Base-by-base conservation (phyloP, 2,797 vertebrate species). In the Gambusia yucatana region DNA sequence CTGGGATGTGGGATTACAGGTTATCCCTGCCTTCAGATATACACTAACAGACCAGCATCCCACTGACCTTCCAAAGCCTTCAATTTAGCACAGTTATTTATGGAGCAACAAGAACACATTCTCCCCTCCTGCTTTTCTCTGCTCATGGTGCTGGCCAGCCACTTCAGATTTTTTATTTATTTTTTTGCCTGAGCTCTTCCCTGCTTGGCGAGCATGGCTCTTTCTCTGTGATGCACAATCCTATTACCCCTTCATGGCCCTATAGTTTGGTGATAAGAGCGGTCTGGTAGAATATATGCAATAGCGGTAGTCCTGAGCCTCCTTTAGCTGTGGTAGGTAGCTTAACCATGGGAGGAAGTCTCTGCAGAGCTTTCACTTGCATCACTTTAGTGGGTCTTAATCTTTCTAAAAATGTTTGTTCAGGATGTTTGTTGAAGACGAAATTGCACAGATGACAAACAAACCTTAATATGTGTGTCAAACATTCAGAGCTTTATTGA, bases 71-170 rank as follows among this genome's bases (percentile, higher is more conserved):
- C 87, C 88, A 93, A 92, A 94, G 91, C 91, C 90, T 85, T 88
- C 90, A 93, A 94, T 93, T 93, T 94, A 93, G 86, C 87, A 85
- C 84, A 91, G 92, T 92, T 95, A 93, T 94, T 94, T 95, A 89
- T 89, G 89, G 88, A 90, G 82, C 55, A 83, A 82, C 86, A 85
- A 86, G 89, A 91, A 88, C 88, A 87, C 93, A 83, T 84, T 88
- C 90, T 87, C 86, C 85, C 83, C 55, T 61, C 84, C 85, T 78
- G 79, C 86, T 86, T 65, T 75, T 87, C 86, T 88, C 75, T 85
- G 85, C 88, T 87, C 79, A 85, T 82, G 86, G 87, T 85, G 92
- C 88, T 81, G 93, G 92, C 90, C 88, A 88, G 90, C 83, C 71
- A 70, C 90, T 85, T 82, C 84, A 81, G 85, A 86, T 82, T 44